Base-by-base conservation (phyloP, 2,797 vertebrate species). In the Microcaecilia unicolor region DNA sequence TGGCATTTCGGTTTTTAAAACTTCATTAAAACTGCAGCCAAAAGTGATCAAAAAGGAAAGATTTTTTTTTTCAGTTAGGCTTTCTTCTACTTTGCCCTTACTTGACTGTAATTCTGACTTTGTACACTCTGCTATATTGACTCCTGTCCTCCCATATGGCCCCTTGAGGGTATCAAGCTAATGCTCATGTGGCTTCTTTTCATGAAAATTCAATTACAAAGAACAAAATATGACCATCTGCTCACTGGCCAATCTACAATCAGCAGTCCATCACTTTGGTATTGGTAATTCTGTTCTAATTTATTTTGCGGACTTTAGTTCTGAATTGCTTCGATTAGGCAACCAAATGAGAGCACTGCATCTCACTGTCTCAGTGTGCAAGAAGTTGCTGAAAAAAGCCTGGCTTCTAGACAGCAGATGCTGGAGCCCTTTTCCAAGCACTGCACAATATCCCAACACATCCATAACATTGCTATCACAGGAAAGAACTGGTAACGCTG, bases 1-100 rank as follows among this genome's bases (percentile, higher is more conserved):
- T n/a, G n/a, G n/a, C n/a, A n/a, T n/a, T n/a, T n/a, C n/a, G n/a
- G n/a, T n/a, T n/a, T n/a, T n/a, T n/a, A 51, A 63, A 34, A 58
- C 53, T 68, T 68, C 58, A 61, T 55, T 51, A 50, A 58, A 59
- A 72, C 19, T 18, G 53, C 19, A 41, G 2, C 15, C 17, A 8
- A 4, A 3, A 31, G n/a, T n/a, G n/a, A n/a, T n/a, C n/a, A 39
- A 16, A 38, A 60, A 22, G 36, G 49, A 55, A 27, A 19, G 27
- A 17, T 26, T 5, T 15, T 13, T 17, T 26, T 5, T 15, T 13
- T 26, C 14, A 26, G 25, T 13, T 31, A 22, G 2, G 0, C 13
- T 24, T 49, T 25, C n/a, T 46, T 40, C 12, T 34, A 19, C 17
- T 21, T 21, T 44, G 18, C 9, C 5, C 18, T n/a, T 44, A 50